These are phyloP conservation scores for Thereva unica DNA, from an alignment of 2,888 invertebrate species.

Conservation along the genomic window DNA sequence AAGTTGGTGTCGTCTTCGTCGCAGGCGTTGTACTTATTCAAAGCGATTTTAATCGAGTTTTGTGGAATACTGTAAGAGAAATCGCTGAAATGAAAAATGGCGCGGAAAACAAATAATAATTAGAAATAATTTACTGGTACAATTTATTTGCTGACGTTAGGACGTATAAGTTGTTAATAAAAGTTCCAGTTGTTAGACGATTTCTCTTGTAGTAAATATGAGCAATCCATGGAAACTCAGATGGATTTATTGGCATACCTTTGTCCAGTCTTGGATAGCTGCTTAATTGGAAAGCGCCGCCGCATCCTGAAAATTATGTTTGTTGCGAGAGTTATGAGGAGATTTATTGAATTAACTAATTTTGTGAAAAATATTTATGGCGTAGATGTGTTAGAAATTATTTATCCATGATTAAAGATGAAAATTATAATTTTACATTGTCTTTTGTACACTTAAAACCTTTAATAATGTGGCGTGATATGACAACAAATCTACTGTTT, in stretches of 20 bases:
- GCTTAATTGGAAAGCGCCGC: neutral
- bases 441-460: no score
- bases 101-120: neutral
- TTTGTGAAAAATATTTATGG: no score
- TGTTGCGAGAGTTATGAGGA: no score
- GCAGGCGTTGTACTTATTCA: slow-evolving; percentile 2
- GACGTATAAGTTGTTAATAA: slow-evolving; percentile 86
- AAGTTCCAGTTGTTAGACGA: slow-evolving; percentile 87
- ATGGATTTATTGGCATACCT: slow-evolving; percentile 3
- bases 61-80: neutral
- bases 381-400: no score
- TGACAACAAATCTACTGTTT: no score
- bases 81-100: neutral
- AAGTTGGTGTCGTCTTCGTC: neutral
- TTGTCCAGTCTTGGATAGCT: neutral
- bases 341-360: no score
- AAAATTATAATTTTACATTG: no score
- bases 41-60: neutral
- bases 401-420: no score
- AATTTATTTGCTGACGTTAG: slow-evolving; percentile 70
- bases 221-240: slow-evolving; percentile 90
- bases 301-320: slow-evolving; percentile 7
- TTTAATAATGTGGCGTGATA: no score
- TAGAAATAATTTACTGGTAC: neutral
- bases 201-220: slow-evolving; percentile 82